These are phyloP conservation scores for Scaptomyza polygonia DNA, from an alignment of 2,888 invertebrate genomes.

Conservation along the genomic window DNA sequence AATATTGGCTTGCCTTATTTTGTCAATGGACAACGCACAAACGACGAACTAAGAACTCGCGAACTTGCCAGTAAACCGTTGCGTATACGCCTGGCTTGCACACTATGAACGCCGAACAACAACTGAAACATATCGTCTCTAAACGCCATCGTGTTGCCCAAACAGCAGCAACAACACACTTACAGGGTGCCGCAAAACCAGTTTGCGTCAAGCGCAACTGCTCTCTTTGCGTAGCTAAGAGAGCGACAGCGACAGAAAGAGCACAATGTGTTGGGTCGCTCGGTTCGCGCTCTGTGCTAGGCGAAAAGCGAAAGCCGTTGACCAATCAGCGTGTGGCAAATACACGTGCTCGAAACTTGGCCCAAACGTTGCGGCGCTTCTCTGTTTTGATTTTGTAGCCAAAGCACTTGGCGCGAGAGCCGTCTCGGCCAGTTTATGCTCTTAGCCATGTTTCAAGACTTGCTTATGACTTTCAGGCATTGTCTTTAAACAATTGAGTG, in stretches of 20 bases:
- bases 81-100: slow-evolving; percentile 66
- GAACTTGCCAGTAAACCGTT: slow-evolving; percentile 38
- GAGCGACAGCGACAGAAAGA: slow-evolving; percentile 22
- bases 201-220: slow-evolving; percentile 31
- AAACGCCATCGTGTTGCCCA: slow-evolving; percentile 15
- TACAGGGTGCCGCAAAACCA: slow-evolving; percentile 57
- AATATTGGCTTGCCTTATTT: slow-evolving; percentile 23
- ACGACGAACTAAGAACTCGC: slow-evolving; percentile 32
- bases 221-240: slow-evolving; percentile 35
- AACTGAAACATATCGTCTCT: slow-evolving; percentile 55
- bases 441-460: slow-evolving; percentile 20
- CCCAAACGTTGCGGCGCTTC: slow-evolving; percentile 43
- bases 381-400: slow-evolving; percentile 71
- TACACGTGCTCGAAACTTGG: slow-evolving; percentile 65
- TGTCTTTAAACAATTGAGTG: slow-evolving; percentile 20
- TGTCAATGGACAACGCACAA: slow-evolving; percentile 14
- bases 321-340: slow-evolving; percentile 62
- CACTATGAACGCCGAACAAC: slow-evolving; percentile 73
- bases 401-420: slow-evolving; percentile 19
- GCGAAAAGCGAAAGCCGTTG: slow-evolving; percentile 72
- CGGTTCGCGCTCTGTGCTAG: slow-evolving; percentile 38
- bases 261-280: background rate
- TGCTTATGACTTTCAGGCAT: slow-evolving; percentile 18
- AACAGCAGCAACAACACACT: slow-evolving; percentile 7
- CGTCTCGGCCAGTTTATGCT: slow-evolving; percentile 14